These are phyloP conservation scores for Eupithecia dodoneata DNA, from an alignment of 2,888 invertebrate species.

Conservation along the genomic window DNA sequence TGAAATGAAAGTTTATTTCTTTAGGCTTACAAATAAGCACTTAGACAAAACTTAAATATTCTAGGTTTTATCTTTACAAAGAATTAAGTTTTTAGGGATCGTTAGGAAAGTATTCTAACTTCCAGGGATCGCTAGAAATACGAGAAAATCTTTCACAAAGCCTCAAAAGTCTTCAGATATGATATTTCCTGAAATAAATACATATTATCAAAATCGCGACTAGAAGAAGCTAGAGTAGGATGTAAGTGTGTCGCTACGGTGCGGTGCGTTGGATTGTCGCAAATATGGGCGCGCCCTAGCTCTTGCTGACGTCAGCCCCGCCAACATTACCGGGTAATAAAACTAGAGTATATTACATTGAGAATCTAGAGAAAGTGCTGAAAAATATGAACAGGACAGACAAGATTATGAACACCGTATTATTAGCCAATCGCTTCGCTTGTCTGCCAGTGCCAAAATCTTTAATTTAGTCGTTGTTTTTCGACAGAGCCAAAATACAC, in stretches of 20 bases:
- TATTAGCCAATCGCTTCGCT: not conserved
- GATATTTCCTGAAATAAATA: not conserved
- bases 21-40: no score
- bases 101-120: not conserved
- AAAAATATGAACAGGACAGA: not conserved
- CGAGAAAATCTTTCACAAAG: not conserved
- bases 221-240: not conserved
- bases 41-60: no score
- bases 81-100: not conserved
- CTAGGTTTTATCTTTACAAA: not conserved
- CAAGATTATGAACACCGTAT: not conserved
- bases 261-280: not conserved
- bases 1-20: no score
- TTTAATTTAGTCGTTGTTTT: not conserved
- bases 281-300: not conserved
- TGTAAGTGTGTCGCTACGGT: not conserved
- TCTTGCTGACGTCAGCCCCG: conserved; percentile 7
- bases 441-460: not conserved
- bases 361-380: not conserved
- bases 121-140: not conserved
- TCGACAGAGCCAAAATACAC: not conserved
- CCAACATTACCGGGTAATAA: conserved; percentile 1
- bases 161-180: not conserved
- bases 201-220: not conserved
- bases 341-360: not conserved